Evolutionary conservation across 1,140 invertebrate genomes (phyloP).

Genomic region (Ylistrum balloti): DNA sequence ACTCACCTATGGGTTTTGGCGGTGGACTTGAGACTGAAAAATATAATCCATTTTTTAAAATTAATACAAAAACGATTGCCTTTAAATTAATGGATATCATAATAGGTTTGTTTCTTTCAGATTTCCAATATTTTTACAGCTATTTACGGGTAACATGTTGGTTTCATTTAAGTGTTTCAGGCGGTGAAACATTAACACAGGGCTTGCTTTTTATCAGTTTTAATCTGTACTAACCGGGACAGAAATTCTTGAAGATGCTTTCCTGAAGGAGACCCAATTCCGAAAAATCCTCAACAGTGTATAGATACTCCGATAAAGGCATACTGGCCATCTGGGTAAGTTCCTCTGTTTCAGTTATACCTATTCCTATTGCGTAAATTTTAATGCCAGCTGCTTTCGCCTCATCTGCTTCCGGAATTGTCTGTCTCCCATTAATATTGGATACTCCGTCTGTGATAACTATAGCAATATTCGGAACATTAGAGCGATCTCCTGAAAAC

Average conservation of each 20-base stretch:
- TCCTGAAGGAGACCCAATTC: conserved; percentile 57
- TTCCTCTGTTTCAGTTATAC: conserved; percentile 69
- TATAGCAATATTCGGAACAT: conserved; percentile 71
- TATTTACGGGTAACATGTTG: no score
- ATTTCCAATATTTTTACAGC: no score
- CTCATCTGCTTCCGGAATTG: conserved; percentile 70
- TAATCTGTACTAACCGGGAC: conserved; percentile 56
- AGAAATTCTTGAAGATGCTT: conserved; percentile 59
- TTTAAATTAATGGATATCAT: no score
- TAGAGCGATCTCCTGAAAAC: conserved; percentile 70
- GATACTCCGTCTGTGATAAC: conserved; percentile 76
- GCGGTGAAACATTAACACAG: no score
- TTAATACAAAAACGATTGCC: no score
- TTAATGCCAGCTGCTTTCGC: conserved; percentile 64
- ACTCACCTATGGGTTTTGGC: background rate
- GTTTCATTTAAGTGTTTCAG: no score
- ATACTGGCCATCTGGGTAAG: conserved; percentile 67
- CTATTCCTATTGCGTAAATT: conserved; percentile 75
- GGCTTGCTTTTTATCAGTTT: no score
- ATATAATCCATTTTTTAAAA: no score
- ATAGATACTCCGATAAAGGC: conserved; percentile 66
- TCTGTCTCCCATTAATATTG: conserved; percentile 71
- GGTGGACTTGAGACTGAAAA: background rate
- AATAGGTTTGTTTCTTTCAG: no score
- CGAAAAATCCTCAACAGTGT: conserved; percentile 69